These are phyloP conservation scores for Muscicapa striata DNA, from an alignment of 2,797 vertebrate genomes.

Conservation along the genomic window DNA sequence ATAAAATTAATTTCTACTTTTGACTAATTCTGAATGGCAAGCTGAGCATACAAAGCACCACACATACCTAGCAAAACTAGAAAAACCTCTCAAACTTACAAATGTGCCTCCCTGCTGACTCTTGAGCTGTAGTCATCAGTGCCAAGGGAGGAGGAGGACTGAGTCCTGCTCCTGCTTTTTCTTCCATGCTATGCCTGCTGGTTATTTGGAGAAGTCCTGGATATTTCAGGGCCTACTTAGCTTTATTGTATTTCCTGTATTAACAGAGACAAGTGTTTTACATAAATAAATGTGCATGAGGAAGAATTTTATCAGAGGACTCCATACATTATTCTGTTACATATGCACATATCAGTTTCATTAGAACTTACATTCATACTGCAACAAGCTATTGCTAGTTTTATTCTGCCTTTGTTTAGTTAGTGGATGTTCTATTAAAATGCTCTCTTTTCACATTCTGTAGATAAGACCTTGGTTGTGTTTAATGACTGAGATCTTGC, in stretches of 20 bases:
- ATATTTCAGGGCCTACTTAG: neutral
- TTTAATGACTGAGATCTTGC: neutral
- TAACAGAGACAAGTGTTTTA: neutral
- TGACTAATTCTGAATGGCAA: neutral
- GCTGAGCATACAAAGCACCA: neutral
- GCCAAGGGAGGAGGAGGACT: neutral
- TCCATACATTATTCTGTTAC: neutral
- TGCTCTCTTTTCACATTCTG: neutral
- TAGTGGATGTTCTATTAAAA: neutral
- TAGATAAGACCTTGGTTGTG: neutral
- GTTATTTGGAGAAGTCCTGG: neutral
- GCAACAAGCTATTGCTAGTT: neutral
- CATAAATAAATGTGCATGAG: neutral
- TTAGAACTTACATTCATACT: neutral
- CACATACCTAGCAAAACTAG: neutral
- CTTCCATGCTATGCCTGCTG: neutral
- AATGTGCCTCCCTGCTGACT: rapidly evolving
- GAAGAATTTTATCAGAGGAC: neutral
- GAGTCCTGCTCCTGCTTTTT: neutral
- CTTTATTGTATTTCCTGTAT: neutral
- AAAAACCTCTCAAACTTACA: neutral
- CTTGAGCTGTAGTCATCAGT: neutral
- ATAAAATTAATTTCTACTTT: neutral
- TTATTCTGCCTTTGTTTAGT: neutral
- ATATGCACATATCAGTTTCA: neutral